These are phyloP conservation scores for Rapana venosa DNA, from an alignment of 2,888 invertebrate genomes.

Conservation along the genomic window DNA sequence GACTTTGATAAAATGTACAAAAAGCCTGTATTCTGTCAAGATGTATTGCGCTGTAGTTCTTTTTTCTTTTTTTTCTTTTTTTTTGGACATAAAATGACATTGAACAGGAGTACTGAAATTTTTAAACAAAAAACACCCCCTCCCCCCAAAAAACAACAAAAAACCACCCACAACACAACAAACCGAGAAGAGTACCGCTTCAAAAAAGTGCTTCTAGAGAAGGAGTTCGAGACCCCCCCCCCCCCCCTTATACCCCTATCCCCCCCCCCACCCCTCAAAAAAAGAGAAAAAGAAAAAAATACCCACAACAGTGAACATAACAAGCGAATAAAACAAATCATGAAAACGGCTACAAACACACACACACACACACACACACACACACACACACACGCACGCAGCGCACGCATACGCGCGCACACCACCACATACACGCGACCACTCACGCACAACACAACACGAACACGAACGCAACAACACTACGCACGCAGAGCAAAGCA, in stretches of 20 bases:
- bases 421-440: neutral
- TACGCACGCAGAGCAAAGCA: too few species aligned
- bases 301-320: conserved; percentile 81
- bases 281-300: conserved; percentile 73
- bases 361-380: neutral
- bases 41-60: too few species aligned
- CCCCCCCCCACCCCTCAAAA: neutral
- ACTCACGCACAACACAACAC: neutral
- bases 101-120: conserved; percentile 36
- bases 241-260: neutral
- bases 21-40: too few species aligned
- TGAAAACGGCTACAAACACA: neutral
- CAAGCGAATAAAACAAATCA: neutral
- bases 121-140: conserved; percentile 11
- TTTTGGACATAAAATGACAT: conserved; percentile 35
- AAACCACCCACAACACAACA: too few species aligned
- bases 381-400: neutral
- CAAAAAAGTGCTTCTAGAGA: neutral
- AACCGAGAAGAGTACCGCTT: too few species aligned
- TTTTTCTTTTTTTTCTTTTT: too few species aligned
- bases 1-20: conserved; percentile 32
- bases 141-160: too few species aligned
- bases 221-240: neutral
- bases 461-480: too few species aligned
- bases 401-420: neutral